phyloP scores from a whole-genome alignment of 2,797 vertebrate genomes.

The Sebastes aleutianus region DNA sequence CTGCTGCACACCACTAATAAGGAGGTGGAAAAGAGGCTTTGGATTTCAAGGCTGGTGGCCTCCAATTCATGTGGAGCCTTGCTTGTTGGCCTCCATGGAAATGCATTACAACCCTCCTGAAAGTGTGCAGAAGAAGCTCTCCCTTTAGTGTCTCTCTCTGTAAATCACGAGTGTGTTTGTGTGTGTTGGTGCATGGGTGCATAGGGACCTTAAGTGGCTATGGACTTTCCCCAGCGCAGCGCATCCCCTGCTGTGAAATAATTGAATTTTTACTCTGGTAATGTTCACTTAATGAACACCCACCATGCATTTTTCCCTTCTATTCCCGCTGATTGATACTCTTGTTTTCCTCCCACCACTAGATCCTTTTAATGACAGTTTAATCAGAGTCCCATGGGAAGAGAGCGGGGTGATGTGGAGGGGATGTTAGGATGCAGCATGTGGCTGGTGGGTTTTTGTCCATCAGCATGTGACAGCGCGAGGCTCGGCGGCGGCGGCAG shows the following conservation, averaged over 20 bases:
- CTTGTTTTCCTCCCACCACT: slow-evolving; percentile 9
- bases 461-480: slow-evolving; percentile 30
- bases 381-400: slow-evolving; percentile 50
- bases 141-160: not conserved
- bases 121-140: not conserved
- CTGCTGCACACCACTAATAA: slow-evolving; percentile 46
- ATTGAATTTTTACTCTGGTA: slow-evolving; percentile 58
- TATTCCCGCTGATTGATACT: slow-evolving; percentile 25
- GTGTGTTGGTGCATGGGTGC: not conserved
- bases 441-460: slow-evolving; percentile 8
- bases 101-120: not conserved
- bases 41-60: slow-evolving; percentile 30
- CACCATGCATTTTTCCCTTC: slow-evolving; percentile 9
- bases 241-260: slow-evolving; percentile 54
- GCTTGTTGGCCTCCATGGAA: slow-evolving; percentile 19
- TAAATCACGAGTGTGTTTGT: not conserved
- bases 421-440: slow-evolving; percentile 7
- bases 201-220: slow-evolving; percentile 3
- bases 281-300: slow-evolving; percentile 63
- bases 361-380: slow-evolving; percentile 51
- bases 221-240: slow-evolving; percentile 13
- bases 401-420: not conserved
- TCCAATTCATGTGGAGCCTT: slow-evolving; percentile 18
- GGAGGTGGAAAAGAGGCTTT: slow-evolving; percentile 49
- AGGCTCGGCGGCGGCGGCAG: slow-evolving; percentile 11